Evolutionary conservation across 64 coral and sea anemone species (phyloP).

Genomic region (Porites australiensis): DNA sequence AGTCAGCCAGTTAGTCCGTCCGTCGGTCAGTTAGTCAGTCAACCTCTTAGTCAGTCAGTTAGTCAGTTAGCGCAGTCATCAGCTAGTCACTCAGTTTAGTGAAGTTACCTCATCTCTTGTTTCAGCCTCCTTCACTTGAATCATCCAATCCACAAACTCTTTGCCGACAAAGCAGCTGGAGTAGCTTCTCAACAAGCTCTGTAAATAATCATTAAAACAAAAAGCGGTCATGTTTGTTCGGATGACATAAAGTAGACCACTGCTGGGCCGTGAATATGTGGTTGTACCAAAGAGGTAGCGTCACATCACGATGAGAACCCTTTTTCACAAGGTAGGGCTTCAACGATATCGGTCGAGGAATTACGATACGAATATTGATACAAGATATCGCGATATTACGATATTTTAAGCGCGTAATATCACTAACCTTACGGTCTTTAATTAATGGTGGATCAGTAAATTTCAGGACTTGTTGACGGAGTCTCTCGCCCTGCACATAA

Average conservation of each 20-base stretch:
- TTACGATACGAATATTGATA: no score
- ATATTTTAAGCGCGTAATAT: neutral
- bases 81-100: neutral
- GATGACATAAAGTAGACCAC: neutral
- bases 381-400: no score
- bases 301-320: no score
- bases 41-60: neutral
- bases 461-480: slow-evolving; percentile 68
- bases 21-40: neutral
- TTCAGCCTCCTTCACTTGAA: slow-evolving; percentile 72
- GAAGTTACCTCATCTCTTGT: slow-evolving; percentile 69
- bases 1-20: no score
- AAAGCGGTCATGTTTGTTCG: neutral
- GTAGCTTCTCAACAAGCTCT: slow-evolving; percentile 87
- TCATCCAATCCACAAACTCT: slow-evolving; percentile 94
- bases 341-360: no score
- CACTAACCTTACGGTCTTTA: slow-evolving; percentile 94
- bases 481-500: slow-evolving; percentile 73
- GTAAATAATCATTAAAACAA: neutral
- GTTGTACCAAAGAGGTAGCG: no score
- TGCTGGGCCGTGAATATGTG: no score
- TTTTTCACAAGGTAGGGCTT: no score
- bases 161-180: slow-evolving; percentile 87
- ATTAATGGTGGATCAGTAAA: slow-evolving; percentile 94
- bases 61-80: neutral